phyloP scores from a whole-genome alignment of 2,113 vertebrate genomes.

The Brachyhypopomus gauderio region DNA sequence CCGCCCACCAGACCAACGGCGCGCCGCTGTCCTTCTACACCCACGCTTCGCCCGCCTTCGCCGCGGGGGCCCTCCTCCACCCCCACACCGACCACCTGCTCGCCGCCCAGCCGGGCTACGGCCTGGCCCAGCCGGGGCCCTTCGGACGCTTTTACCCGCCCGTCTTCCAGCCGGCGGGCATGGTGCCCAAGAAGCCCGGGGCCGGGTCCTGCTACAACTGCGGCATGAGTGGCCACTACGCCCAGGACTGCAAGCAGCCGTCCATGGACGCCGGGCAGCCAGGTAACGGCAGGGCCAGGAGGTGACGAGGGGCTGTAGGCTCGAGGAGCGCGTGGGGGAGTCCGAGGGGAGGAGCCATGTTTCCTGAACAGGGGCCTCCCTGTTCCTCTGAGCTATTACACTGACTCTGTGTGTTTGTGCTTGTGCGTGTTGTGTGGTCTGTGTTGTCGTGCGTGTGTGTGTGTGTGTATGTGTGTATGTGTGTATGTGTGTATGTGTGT shows the following conservation, averaged over 20 bases:
- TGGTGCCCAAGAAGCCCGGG: conserved; percentile 84
- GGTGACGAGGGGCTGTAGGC: conserved; percentile 57
- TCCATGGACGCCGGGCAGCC: conserved; percentile 83
- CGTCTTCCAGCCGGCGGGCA: conserved; percentile 76
- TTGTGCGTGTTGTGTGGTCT: no score
- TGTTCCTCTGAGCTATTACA: conserved; percentile 13
- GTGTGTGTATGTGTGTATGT: background rate
- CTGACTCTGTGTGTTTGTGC: no score
- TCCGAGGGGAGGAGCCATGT: no score
- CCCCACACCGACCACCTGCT: conserved; percentile 77
- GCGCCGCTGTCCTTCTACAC: conserved; percentile 81
- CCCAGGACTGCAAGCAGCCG: conserved; percentile 89
- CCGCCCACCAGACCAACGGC: conserved; percentile 84
- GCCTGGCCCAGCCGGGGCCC: conserved; percentile 81
- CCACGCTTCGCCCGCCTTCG: conserved; percentile 74
- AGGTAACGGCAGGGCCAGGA: conserved; percentile 83
- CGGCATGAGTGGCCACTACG: conserved; percentile 86
- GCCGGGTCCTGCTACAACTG: conserved; percentile 89
- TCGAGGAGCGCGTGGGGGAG: background rate
- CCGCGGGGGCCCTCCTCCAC: conserved; percentile 77
- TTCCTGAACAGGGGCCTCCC: background rate
- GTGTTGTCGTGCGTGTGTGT: background rate
- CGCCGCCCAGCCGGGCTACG: conserved; percentile 82
- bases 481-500: conserved; percentile 30
- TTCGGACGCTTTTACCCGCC: conserved; percentile 79